Evolutionary conservation across 2,888 invertebrate species (phyloP).

Genomic region (Tribolium freemani): DNA sequence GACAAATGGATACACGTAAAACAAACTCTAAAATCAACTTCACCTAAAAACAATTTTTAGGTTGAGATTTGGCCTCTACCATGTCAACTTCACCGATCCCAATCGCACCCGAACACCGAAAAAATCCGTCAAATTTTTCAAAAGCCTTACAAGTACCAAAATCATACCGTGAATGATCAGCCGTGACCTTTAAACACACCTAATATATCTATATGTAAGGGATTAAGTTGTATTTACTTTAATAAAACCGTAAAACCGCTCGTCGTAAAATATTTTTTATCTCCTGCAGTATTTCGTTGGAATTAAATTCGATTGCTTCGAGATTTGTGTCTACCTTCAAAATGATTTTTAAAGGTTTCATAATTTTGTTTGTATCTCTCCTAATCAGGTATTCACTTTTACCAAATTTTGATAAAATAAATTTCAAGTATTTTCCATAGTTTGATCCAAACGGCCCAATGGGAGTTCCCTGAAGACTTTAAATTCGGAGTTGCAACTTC

Average conservation of each 20-base stretch:
- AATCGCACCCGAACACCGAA: constrained; percentile 68
- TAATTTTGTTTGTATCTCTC: background rate
- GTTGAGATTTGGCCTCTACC: constrained; percentile 67
- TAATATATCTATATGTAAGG: background rate
- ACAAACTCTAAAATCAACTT: background rate
- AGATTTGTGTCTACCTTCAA: background rate
- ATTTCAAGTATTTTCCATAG: background rate
- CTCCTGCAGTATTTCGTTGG: background rate
- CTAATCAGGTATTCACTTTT: background rate
- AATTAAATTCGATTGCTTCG: background rate
- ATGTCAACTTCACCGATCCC: constrained; percentile 69
- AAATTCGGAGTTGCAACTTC: constrained; percentile 62
- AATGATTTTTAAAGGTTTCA: background rate
- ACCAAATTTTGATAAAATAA: too few relatives aligned
- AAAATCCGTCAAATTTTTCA: constrained; percentile 38
- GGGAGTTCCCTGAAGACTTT: constrained; percentile 57
- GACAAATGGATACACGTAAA: constrained; percentile 68
- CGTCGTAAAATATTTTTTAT: background rate
- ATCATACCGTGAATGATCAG: background rate
- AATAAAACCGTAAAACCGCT: background rate
- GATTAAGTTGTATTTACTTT: background rate
- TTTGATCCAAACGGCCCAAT: background rate
- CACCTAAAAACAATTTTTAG: constrained; percentile 41
- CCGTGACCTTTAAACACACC: too few relatives aligned
- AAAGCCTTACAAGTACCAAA: constrained; percentile 21